Evolutionary conservation across 2,113 vertebrate genomes (phyloP).

Genomic region (Tautogolabrus adspersus): DNA sequence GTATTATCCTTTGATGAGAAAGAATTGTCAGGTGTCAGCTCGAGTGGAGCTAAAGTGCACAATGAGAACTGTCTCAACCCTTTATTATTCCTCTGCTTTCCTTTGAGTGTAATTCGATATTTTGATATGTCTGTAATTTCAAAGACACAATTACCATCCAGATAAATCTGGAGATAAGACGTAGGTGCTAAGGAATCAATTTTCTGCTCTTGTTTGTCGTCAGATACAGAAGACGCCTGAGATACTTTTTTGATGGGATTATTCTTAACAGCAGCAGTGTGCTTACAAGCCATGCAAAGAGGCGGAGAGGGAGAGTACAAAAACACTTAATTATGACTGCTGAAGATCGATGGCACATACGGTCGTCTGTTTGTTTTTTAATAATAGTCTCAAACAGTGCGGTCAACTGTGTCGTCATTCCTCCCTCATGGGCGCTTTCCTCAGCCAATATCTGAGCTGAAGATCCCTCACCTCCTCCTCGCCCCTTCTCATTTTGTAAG

Average conservation of each 20-base stretch:
- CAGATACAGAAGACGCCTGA: conserved; percentile 12
- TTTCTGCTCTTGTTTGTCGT: conserved; percentile 2
- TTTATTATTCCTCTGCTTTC: not conserved
- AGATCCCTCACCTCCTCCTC: conserved; percentile 1
- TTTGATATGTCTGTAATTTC: not conserved
- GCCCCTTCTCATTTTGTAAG: conserved; percentile 13
- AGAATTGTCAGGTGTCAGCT: not conserved
- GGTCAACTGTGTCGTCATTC: conserved; percentile 32
- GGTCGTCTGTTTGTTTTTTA: not conserved
- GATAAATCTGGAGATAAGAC: not conserved
- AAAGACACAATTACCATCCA: not conserved
- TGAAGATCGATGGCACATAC: not conserved
- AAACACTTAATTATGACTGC: not conserved
- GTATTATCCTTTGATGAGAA: not conserved
- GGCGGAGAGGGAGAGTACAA: not conserved
- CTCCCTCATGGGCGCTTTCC: conserved; percentile 1
- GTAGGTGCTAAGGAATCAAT: not conserved
- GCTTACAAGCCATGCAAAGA: not conserved
- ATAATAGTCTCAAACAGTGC: conserved; percentile 7
- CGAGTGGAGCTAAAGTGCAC: not conserved
- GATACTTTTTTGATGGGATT: not conserved
- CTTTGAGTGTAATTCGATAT: not conserved
- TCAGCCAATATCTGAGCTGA: conserved; percentile 7
- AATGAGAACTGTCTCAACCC: not conserved
- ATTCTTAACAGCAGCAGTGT: conserved; percentile 1